Conservation (phyloP, 1,140 invertebrate species). For the Akabosia matsudoensis region DNA sequence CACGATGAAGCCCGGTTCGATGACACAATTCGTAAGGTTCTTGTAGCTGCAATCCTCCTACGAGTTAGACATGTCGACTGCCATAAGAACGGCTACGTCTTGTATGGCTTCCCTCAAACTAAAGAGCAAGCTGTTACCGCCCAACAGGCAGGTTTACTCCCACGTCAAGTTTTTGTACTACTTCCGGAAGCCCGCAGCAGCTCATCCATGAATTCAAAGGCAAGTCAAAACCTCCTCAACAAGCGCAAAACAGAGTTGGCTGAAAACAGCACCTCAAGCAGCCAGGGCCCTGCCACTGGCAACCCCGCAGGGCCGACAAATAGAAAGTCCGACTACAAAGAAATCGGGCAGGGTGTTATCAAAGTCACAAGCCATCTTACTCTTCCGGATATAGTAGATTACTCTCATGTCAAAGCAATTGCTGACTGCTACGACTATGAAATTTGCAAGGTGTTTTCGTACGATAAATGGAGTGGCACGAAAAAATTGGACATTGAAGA, state of each 20-base stretch:
- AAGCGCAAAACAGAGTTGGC: too few relatives aligned
- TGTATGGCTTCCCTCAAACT: slow-evolving; percentile 41
- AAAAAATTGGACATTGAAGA: slow-evolving; percentile 29
- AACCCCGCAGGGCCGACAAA: not conserved
- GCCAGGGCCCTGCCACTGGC: not conserved
- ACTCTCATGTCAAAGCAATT: slow-evolving; percentile 24
- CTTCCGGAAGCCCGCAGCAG: slow-evolving; percentile 23
- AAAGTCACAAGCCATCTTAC: not conserved
- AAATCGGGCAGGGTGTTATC: not conserved
- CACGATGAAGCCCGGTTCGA: slow-evolving; percentile 13
- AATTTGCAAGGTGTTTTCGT: slow-evolving; percentile 32
- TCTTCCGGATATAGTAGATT: not conserved
- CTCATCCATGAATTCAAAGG: not conserved
- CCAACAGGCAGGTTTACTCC: slow-evolving; percentile 38
- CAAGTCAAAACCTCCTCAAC: too few relatives aligned
- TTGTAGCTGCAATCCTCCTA: slow-evolving; percentile 25
- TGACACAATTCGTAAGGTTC: slow-evolving; percentile 21
- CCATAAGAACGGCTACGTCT: slow-evolving; percentile 34
- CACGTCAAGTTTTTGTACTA: slow-evolving; percentile 36
- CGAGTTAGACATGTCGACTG: slow-evolving; percentile 34
- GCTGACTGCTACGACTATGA: slow-evolving; percentile 26
- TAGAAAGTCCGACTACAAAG: not conserved
- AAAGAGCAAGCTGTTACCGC: slow-evolving; percentile 27
- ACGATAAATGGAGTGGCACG: slow-evolving; percentile 28
- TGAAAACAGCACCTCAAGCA: too few relatives aligned